Conservation (phyloP, 1,140 invertebrate species). For the Tetragonula clypearis region DNA sequence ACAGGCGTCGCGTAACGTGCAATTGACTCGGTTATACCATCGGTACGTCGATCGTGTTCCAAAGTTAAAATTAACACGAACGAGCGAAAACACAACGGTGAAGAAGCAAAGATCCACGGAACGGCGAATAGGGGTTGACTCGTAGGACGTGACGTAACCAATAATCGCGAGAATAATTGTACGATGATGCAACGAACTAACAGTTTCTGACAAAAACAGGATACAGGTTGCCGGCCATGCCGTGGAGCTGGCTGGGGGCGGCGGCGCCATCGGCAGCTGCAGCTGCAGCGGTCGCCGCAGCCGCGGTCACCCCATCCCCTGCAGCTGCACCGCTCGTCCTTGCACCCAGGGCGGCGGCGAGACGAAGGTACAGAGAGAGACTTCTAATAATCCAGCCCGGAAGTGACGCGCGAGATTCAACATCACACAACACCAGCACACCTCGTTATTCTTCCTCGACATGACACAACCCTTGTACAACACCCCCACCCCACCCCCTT, state of each 20-base stretch:
- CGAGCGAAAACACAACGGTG: not conserved
- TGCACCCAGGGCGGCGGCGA: slow-evolving; percentile 79
- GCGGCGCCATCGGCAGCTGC: slow-evolving; percentile 80
- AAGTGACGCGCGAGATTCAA: slow-evolving; percentile 34
- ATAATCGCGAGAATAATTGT: not conserved
- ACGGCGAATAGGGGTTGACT: not conserved
- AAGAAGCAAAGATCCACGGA: slow-evolving; percentile 8
- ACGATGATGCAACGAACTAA: slow-evolving; percentile 39
- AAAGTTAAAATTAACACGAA: not conserved
- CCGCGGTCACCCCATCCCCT: slow-evolving; percentile 79
- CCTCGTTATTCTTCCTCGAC: not conserved
- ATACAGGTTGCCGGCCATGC: slow-evolving; percentile 81
- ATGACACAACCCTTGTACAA: too few relatives aligned
- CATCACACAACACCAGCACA: slow-evolving; percentile 39
- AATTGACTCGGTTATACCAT: too few relatives aligned
- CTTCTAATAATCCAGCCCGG: slow-evolving; percentile 34
- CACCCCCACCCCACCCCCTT: too few relatives aligned
- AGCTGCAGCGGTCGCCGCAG: slow-evolving; percentile 80
- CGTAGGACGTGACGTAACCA: slow-evolving; percentile 2
- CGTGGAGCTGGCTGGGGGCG: slow-evolving; percentile 80
- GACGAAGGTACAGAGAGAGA: slow-evolving; percentile 72
- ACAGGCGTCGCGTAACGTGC: too few relatives aligned
- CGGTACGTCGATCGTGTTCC: too few relatives aligned
- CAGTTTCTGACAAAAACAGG: slow-evolving; percentile 73
- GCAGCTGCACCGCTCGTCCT: slow-evolving; percentile 80